Evolutionary conservation across 37 sponge, comb jelly and placozoan genomes (phyloP).

Genomic region (Diacarnus erythraeanus): DNA sequence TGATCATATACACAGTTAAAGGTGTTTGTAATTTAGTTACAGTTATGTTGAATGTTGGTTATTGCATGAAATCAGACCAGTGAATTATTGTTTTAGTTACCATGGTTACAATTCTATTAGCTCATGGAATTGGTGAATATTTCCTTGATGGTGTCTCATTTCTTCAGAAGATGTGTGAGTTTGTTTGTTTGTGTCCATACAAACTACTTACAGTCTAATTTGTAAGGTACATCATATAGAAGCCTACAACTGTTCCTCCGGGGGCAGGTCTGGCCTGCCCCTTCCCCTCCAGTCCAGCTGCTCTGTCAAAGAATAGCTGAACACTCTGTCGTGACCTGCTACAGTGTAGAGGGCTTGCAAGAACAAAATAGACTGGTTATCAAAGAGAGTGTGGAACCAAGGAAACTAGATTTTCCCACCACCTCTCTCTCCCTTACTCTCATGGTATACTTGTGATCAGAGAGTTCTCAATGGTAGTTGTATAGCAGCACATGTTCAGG

Average conservation of each 20-base stretch:
- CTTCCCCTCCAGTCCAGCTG: background rate
- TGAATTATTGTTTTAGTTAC: no score
- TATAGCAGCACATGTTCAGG: background rate
- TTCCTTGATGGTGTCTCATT: slow-evolving; percentile 35
- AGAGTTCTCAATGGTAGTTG: no score
- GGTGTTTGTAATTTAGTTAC: background rate
- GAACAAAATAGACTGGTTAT: background rate
- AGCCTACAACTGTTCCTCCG: background rate
- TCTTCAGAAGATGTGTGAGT: slow-evolving; percentile 29
- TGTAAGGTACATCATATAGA: background rate
- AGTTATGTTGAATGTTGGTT: no score
- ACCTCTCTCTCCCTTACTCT: background rate
- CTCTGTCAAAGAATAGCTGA: background rate
- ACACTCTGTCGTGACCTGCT: background rate
- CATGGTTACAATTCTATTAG: no score
- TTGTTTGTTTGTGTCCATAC: no score
- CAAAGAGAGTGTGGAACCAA: background rate
- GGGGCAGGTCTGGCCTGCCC: background rate
- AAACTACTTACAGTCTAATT: no score
- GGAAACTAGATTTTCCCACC: background rate
- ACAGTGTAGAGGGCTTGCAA: background rate
- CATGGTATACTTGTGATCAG: background rate
- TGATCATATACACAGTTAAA: background rate
- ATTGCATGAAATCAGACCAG: no score
- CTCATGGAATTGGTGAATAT: slow-evolving; percentile 22